A percentile compares a stretch with the other conserved stretches of the same genome.
Evolutionary conservation across 2,797 vertebrate species (phyloP).

Genomic region (Poeciliopsis gracilis): DNA sequence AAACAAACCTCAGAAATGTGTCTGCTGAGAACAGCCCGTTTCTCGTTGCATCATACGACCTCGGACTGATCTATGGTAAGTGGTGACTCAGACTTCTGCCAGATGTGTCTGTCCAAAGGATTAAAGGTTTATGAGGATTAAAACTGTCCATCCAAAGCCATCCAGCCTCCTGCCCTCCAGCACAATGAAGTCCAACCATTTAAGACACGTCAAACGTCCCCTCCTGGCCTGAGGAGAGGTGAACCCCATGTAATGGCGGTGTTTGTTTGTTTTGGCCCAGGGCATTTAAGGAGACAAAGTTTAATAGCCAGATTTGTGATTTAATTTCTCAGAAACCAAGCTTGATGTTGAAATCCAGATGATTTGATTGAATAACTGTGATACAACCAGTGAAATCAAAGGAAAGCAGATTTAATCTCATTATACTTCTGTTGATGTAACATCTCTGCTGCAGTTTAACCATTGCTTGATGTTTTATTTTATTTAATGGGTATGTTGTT

Average conservation of each 20-base stretch:
- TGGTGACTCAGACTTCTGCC: slow-evolving; percentile 7
- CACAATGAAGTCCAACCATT: background rate
- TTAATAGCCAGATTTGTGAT: background rate
- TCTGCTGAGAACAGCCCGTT: background rate
- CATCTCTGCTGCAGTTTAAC: background rate
- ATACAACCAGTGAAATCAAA: background rate
- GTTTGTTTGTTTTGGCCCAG: slow-evolving; percentile 21
- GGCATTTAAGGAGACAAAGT: background rate
- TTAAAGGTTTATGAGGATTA: slow-evolving; percentile 62
- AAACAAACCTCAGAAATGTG: background rate
- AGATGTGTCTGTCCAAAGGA: slow-evolving; percentile 51
- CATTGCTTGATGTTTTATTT: background rate
- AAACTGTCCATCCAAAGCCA: slow-evolving; percentile 21
- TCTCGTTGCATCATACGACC: background rate
- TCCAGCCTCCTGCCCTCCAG: background rate
- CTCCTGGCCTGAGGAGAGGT: background rate
- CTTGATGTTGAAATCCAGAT: background rate
- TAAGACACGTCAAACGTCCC: background rate
- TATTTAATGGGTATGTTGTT: background rate
- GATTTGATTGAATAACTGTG: slow-evolving; percentile 8
- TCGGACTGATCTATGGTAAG: slow-evolving; percentile 3
- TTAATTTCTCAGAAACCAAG: slow-evolving; percentile 15
- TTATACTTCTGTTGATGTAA: background rate
- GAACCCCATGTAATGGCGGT: slow-evolving; percentile 8
- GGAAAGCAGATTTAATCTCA: background rate